Evolutionary conservation across 2,113 vertebrate genomes (phyloP).

Genomic region (Indri indri): DNA sequence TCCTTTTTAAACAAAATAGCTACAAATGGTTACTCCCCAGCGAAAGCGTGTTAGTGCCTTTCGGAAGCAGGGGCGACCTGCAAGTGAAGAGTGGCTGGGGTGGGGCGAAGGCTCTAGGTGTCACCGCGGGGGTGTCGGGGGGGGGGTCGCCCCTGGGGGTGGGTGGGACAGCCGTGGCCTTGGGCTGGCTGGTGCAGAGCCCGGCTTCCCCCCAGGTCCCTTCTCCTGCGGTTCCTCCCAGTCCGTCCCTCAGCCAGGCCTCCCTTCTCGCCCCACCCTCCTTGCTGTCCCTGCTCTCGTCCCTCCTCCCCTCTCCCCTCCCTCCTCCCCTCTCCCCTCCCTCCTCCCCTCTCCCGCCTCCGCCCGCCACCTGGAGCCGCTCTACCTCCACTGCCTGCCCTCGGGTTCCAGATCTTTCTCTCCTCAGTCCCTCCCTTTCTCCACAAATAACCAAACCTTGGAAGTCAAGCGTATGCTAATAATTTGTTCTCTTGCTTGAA

Average conservation of each 20-base stretch:
- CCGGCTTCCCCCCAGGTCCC: too few relatives aligned
- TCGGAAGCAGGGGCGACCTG: neutral
- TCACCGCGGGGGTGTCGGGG: neutral
- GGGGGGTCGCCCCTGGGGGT: neutral
- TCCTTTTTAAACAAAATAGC: neutral
- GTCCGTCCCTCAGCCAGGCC: too few relatives aligned
- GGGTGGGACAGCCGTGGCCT: neutral
- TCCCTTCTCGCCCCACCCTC: too few relatives aligned
- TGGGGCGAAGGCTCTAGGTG: neutral
- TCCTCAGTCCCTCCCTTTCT: neutral
- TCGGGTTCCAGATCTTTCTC: neutral
- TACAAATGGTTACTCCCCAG: neutral
- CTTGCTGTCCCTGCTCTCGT: too few relatives aligned
- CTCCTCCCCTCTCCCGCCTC: too few relatives aligned
- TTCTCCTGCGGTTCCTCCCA: too few relatives aligned
- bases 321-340: too few relatives aligned
- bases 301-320: too few relatives aligned
- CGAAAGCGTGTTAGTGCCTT: neutral
- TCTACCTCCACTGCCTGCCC: neutral
- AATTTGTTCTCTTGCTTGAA: neutral
- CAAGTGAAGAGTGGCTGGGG: too few relatives aligned
- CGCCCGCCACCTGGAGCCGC: too few relatives aligned
- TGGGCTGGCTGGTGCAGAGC: neutral
- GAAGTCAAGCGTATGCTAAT: fast-evolving
- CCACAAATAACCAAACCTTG: fast-evolving